These are phyloP conservation scores for Bos taurus DNA, from an alignment of 2,113 vertebrate species.

Conservation along the genomic window DNA sequence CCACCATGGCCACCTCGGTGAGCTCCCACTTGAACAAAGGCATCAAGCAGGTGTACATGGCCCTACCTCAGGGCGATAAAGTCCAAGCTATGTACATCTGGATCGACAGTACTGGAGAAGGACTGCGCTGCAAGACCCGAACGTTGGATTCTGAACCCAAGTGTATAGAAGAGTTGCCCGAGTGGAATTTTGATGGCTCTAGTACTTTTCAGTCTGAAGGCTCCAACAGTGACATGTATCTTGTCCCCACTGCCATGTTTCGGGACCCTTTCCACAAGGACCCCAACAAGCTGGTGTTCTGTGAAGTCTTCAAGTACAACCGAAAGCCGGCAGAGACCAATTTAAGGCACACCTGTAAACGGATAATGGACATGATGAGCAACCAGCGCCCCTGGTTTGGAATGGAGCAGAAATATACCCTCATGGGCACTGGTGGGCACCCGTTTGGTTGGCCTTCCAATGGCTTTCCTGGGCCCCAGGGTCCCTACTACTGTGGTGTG, in stretches of 20 bases:
- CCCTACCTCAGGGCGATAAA: slow-evolving; percentile 90
- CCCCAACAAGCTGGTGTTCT: slow-evolving; percentile 97
- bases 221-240: slow-evolving; percentile 98
- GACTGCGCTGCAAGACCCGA: slow-evolving; percentile 92
- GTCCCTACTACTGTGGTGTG: slow-evolving; percentile 96
- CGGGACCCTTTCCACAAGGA: slow-evolving; percentile 96
- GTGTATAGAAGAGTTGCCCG: slow-evolving; percentile 92
- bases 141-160: slow-evolving; percentile 94
- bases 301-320: slow-evolving; percentile 97
- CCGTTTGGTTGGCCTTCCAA: slow-evolving; percentile 97
- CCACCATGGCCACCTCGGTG: slow-evolving; percentile 90
- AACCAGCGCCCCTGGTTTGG: slow-evolving; percentile 93
- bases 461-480: slow-evolving; percentile 96
- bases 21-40: slow-evolving; percentile 92
- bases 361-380: slow-evolving; percentile 92
- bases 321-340: slow-evolving; percentile 93
- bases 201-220: slow-evolving; percentile 96
- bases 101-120: slow-evolving; percentile 94
- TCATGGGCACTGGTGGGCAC: slow-evolving; percentile 91
- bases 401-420: slow-evolving; percentile 97
- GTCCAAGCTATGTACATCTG: slow-evolving; percentile 96
- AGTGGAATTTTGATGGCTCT: slow-evolving; percentile 99
- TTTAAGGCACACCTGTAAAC: slow-evolving; percentile 86
- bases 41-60: slow-evolving; percentile 93
- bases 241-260: slow-evolving; percentile 94